A percentile compares a stretch with the other conserved stretches of the same genome.
Evolutionary conservation across 2,888 invertebrate genomes (phyloP).

Genomic region (Liopterus haemorrhoidalis): DNA sequence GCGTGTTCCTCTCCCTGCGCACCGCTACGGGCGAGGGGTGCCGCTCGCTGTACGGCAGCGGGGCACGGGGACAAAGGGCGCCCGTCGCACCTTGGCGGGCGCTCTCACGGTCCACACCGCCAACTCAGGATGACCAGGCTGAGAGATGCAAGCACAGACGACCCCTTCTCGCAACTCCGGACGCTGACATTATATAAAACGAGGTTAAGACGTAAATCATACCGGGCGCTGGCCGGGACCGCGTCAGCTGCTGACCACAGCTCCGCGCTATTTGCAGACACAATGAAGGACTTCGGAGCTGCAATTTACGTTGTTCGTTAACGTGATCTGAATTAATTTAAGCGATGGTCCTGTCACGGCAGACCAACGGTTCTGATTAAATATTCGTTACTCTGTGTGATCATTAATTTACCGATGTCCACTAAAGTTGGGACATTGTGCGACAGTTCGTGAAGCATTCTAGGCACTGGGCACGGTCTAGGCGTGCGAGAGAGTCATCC

Average conservation of each 20-base stretch:
- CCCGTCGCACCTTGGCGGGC: too few species aligned
- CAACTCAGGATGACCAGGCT: too few species aligned
- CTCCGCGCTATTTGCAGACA: slow-evolving; percentile 39
- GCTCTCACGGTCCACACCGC: too few species aligned
- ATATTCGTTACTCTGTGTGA: slow-evolving; percentile 43
- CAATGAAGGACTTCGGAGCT: slow-evolving; percentile 39
- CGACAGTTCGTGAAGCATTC: not conserved
- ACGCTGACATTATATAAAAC: slow-evolving; percentile 53
- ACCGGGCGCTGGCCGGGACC: slow-evolving; percentile 38
- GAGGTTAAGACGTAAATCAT: slow-evolving; percentile 58
- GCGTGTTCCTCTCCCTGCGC: too few species aligned
- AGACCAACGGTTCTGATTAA: slow-evolving; percentile 40
- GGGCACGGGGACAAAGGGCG: too few species aligned
- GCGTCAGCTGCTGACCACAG: slow-evolving; percentile 44
- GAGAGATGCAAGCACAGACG: too few species aligned
- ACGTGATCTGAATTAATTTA: slow-evolving; percentile 46
- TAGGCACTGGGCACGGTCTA: slow-evolving; percentile 32
- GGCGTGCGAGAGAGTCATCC: slow-evolving; percentile 34
- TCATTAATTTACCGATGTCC: slow-evolving; percentile 38
- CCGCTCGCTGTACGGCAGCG: too few species aligned
- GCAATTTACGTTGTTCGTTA: slow-evolving; percentile 45
- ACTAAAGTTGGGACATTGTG: slow-evolving; percentile 30
- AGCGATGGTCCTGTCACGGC: slow-evolving; percentile 33
- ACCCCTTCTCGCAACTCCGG: too few species aligned
- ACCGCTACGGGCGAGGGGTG: too few species aligned